A percentile compares a stretch with the other conserved stretches of the same genome.
Conservation (phyloP, 2,888 invertebrate genomes). For the Anodontia alba region DNA sequence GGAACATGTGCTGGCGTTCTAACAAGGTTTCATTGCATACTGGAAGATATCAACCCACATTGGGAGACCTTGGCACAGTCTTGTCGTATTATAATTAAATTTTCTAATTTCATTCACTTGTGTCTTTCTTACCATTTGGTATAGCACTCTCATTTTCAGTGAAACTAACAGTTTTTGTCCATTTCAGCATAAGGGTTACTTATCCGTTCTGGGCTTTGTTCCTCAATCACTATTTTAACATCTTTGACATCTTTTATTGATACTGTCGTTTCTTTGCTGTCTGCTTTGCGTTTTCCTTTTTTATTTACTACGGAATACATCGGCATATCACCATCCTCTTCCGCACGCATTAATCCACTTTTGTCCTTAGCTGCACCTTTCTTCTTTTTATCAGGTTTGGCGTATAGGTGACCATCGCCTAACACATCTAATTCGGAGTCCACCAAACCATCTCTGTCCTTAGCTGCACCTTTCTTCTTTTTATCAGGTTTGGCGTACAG, state of each 20-base stretch:
- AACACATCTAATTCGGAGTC: too few species aligned
- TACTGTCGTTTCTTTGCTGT: neutral
- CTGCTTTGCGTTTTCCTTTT: neutral
- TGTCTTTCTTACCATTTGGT: too few species aligned
- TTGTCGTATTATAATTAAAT: too few species aligned
- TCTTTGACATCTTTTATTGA: neutral
- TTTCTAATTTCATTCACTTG: too few species aligned
- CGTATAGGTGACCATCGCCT: neutral
- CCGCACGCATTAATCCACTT: neutral
- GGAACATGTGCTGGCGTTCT: too few species aligned
- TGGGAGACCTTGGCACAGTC: too few species aligned
- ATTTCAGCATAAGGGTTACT: neutral
- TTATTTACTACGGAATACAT: neutral
- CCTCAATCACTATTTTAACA: neutral
- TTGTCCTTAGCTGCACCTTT: neutral
- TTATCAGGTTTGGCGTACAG: slow-evolving; percentile 1
- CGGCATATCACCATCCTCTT: neutral
- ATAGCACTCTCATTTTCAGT: too few species aligned
- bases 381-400: slow-evolving; percentile 4
- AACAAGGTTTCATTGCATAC: too few species aligned
- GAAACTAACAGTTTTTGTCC: too few species aligned
- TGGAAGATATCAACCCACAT: too few species aligned
- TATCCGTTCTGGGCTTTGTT: too few species aligned
- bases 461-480: neutral
- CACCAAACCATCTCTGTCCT: neutral